A percentile compares a stretch with the other conserved stretches of the same genome.
Conservation (phyloP, 2,797 vertebrate species). For the Catamblyrhynchus diadema region DNA sequence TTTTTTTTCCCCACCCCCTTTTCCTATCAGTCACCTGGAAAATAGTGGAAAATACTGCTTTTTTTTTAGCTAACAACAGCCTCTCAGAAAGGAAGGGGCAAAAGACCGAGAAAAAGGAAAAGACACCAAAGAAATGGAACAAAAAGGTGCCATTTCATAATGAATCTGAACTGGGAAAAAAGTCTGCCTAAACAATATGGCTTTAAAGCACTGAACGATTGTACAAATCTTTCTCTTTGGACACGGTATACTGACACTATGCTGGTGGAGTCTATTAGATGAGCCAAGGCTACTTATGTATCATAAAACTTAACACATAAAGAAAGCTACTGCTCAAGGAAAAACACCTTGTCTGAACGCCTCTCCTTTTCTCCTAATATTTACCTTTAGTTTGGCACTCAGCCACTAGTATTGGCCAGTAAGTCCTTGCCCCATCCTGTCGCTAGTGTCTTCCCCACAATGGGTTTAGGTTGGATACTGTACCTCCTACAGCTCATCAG, state of each 20-base stretch:
- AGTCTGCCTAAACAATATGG: not conserved
- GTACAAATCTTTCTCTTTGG: not conserved
- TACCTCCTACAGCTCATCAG: not conserved
- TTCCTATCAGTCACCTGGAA: not conserved
- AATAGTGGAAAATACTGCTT: conserved; percentile 5
- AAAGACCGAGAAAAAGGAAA: conserved; percentile 14
- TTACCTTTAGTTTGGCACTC: not conserved
- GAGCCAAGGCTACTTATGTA: not conserved
- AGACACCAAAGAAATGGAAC: not conserved
- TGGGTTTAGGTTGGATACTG: not conserved
- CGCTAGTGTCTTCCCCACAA: accelerated
- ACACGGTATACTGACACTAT: not conserved
- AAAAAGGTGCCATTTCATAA: conserved; percentile 4
- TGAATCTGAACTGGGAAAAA: not conserved
- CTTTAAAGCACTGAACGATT: not conserved
- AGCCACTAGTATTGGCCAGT: not conserved
- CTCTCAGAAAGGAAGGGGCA: not conserved
- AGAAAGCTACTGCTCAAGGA: not conserved
- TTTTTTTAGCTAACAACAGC: not conserved
- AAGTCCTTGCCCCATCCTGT: not conserved
- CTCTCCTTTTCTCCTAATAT: not conserved
- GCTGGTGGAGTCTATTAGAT: not conserved
- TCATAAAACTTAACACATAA: not conserved
- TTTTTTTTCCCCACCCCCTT: not conserved
- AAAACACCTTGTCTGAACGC: not conserved